phyloP scores from a whole-genome alignment of 1,140 invertebrate species.

The Thereuonema tuberculata region DNA sequence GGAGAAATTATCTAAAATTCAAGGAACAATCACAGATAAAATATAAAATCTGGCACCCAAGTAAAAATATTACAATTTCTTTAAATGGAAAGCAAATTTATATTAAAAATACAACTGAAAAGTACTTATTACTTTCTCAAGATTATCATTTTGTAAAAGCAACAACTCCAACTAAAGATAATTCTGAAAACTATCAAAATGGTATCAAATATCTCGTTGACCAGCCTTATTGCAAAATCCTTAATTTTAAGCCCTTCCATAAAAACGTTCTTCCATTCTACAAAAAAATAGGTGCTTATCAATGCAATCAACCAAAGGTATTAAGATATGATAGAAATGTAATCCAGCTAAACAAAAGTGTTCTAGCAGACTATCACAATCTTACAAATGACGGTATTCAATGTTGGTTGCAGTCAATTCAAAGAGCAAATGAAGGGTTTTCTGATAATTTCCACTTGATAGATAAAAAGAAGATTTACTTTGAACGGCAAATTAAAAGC shows the following conservation, averaged over 20 bases:
- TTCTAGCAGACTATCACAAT: neutral
- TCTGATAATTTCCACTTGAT: neutral
- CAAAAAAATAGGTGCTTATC: conserved; percentile 8
- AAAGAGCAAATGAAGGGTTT: neutral
- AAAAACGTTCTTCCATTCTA: neutral
- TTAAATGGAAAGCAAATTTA: too few species aligned
- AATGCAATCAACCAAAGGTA: neutral
- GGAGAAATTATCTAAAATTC: too few species aligned
- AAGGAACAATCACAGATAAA: too few species aligned
- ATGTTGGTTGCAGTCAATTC: neutral
- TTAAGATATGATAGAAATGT: neutral
- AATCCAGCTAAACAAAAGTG: neutral
- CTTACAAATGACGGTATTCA: neutral
- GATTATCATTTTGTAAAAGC: too few species aligned
- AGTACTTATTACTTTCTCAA: too few species aligned
- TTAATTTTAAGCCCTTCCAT: neutral
- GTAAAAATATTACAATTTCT: too few species aligned
- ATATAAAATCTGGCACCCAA: too few species aligned
- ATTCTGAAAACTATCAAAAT: too few species aligned
- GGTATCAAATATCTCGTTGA: too few species aligned
- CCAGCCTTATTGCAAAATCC: neutral
- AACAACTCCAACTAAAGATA: too few species aligned
- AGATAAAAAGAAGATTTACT: neutral
- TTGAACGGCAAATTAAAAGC: neutral
- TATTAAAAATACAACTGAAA: too few species aligned